Evolutionary conservation across 2,888 invertebrate genomes (phyloP), one percentile per base, ranked within the genome.

Genomic region (Aphelenchoides bicaudatus): DNA sequence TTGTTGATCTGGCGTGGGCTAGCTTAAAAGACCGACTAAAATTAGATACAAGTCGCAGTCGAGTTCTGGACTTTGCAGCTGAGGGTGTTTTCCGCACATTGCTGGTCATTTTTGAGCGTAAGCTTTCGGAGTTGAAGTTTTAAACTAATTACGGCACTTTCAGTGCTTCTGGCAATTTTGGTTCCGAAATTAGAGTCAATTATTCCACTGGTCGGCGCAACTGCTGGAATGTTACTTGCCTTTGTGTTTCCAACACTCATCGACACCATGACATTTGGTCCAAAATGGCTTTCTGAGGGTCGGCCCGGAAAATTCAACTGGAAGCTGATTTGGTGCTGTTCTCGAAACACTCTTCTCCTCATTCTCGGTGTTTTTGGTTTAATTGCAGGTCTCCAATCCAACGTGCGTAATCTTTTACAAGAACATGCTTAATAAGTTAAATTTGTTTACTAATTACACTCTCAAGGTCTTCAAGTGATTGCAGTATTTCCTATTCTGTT

Each of bases 1-100:
- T 92, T 1, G 87, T 91, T 81, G 88, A 87, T 71, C 89, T 93
- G 63, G 85, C 91, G 27, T 90, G 89, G 86, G 91, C 91, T 0
- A 49, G 61, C 54, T 28, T 62, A 58, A 37, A 57, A 29, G 16
- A 52, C 21, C 29, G 55, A 19, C 16, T 57, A 3, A n/a, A n/a
- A n/a, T n/a, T n/a, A n/a, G n/a, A n/a, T n/a, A n/a, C n/a, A n/a
- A n/a, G n/a, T n/a, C n/a, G n/a, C n/a, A n/a, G n/a, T n/a, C 23
- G 23, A 8, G 19, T 54, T 2, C 25, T 19, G 4, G 25, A 54
- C 25, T 54, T 54, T 21, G 56, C 27, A 13, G 19, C 28, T 25
- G 55, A 51, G 25, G 52, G 38, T 2, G 80, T 83, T 21, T 85
- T 88, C 2, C 83, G 90, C 60, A 84, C 87, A 10, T 74, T 84